Percentiles rank a stretch among this genome's conserved stretches.
These are phyloP conservation scores for Diplolepis rosae DNA, from an alignment of 2,888 invertebrate species.

Conservation along the genomic window DNA sequence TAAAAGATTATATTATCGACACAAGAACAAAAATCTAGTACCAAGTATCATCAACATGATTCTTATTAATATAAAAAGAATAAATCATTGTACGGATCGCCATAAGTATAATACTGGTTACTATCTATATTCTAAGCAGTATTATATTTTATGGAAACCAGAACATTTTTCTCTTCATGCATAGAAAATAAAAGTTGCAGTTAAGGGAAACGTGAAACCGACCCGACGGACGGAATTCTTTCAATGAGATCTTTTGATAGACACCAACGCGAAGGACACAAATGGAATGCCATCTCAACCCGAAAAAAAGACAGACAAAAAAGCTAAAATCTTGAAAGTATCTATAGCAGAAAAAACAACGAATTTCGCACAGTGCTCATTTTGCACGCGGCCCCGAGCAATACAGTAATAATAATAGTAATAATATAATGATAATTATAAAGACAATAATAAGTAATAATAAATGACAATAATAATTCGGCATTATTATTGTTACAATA, in stretches of 20 bases:
- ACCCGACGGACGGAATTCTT: neutral
- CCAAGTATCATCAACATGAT: too few relatives aligned
- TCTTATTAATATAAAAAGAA: too few relatives aligned
- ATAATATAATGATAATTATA: conserved; percentile 53
- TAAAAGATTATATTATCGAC: too few relatives aligned
- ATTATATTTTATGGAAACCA: too few relatives aligned
- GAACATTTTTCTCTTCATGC: too few relatives aligned
- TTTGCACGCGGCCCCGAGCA: conserved; percentile 58
- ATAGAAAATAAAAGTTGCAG: too few relatives aligned
- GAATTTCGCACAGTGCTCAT: conserved; percentile 50
- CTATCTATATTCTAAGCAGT: too few relatives aligned
- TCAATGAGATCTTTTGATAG: conserved; percentile 44
- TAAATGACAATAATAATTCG: conserved; percentile 59
- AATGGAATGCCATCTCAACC: conserved; percentile 46
- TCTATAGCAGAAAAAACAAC: neutral
- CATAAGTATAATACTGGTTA: too few relatives aligned
- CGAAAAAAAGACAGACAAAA: conserved; percentile 45
- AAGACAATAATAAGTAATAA: conserved; percentile 53
- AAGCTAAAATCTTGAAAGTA: neutral
- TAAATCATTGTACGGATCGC: too few relatives aligned
- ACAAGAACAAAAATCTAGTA: too few relatives aligned
- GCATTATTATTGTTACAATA: conserved; percentile 48
- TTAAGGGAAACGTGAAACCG: neutral
- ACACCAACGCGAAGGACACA: conserved; percentile 47
- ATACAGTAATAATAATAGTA: conserved; percentile 55